Base-by-base conservation (phyloP, 1,140 invertebrate species). In the Theocolax elegans region DNA sequence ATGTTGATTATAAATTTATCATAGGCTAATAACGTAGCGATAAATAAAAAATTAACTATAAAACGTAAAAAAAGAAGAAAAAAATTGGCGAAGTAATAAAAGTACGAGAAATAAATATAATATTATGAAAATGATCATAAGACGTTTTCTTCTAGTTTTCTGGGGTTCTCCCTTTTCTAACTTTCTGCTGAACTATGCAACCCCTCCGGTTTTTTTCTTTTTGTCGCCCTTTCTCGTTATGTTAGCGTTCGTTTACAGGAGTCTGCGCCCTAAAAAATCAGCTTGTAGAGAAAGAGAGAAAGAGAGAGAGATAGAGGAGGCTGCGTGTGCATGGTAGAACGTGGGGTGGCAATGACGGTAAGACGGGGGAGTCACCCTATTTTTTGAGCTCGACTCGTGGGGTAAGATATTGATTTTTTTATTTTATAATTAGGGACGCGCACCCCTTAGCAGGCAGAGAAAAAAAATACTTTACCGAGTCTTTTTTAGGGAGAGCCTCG, bases 351-450 rank as follows among this genome's bases (percentile, higher is more conserved):
- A 79, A 78, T 78, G 76, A 79, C 70, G 76, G 76, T 78, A 77
- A 77, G 74, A 79, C 75, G 74, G 79, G 81, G 76, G 77, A 83
- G 80, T 79, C 81, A 82, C 83, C 83, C 84, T 82, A 81, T 80
- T 85, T 86, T 83, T 83, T 83, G 72, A 78, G 75, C 72, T 70
- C 65, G 48, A 72, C 65, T 73, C 78, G 75, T 81, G 77, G 83
- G 83, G 83, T 82, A 84, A 81, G 81, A 84, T 86, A 85, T 86
- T 86, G 83, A 85, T 86, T 85, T 86, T 83, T 86, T 85, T 86
- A 86, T 85, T 86, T 86, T 86, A 86, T 86, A 86, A 86, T 85
- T 85, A 85, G 83, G 82, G 83, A 79, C 79, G 82, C 78, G 77
- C 79, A 81, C 81, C 82, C 81, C 82, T 81, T 74, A 72, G 77